Percentiles rank a stretch among this genome's conserved stretches.
phyloP scores from a whole-genome alignment of 2,797 vertebrate species.

The Argyrosomus regius region DNA sequence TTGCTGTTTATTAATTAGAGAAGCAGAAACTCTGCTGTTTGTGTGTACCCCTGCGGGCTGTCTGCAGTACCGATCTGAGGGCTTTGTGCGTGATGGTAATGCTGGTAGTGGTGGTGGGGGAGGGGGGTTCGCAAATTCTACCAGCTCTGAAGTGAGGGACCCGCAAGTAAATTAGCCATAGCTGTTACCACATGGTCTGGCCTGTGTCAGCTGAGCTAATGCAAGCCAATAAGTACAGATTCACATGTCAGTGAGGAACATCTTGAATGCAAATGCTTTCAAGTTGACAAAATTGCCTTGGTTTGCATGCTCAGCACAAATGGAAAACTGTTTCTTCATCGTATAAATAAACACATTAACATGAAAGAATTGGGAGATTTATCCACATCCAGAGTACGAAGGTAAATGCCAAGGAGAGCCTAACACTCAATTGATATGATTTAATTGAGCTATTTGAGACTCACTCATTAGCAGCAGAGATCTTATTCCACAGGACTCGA shows the following conservation, averaged over 20 bases:
- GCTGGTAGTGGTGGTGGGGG: constrained; percentile 6
- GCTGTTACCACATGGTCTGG: constrained; percentile 69
- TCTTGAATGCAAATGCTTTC: constrained; percentile 68
- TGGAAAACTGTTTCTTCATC: constrained; percentile 26
- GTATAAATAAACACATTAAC: constrained; percentile 55
- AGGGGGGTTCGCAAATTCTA: constrained; percentile 55
- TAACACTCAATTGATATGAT: constrained; percentile 58
- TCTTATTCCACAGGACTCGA: constrained; percentile 79
- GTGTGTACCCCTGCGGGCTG: constrained; percentile 55
- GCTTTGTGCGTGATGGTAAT: constrained; percentile 51
- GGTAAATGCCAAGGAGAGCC: constrained; percentile 69
- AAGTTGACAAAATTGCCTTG: constrained; percentile 25
- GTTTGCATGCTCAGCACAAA: constrained; percentile 42
- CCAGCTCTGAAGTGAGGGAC: constrained; percentile 62
- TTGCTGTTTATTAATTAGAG: constrained; percentile 77
- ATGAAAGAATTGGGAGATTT: constrained; percentile 39
- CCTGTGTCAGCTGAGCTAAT: constrained; percentile 59
- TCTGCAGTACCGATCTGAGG: constrained; percentile 59
- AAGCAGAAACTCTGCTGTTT: constrained; percentile 59
- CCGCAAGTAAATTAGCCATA: constrained; percentile 69
- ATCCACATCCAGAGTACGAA: constrained; percentile 44
- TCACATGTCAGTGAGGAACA: constrained; percentile 49
- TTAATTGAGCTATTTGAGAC: constrained; percentile 82
- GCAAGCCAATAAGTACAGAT: constrained; percentile 50
- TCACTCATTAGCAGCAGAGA: constrained; percentile 79